A percentile compares a stretch with the other conserved stretches of the same genome.
Evolutionary conservation across 2,888 invertebrate species (phyloP).

Genomic region (Electrophaes corylata): DNA sequence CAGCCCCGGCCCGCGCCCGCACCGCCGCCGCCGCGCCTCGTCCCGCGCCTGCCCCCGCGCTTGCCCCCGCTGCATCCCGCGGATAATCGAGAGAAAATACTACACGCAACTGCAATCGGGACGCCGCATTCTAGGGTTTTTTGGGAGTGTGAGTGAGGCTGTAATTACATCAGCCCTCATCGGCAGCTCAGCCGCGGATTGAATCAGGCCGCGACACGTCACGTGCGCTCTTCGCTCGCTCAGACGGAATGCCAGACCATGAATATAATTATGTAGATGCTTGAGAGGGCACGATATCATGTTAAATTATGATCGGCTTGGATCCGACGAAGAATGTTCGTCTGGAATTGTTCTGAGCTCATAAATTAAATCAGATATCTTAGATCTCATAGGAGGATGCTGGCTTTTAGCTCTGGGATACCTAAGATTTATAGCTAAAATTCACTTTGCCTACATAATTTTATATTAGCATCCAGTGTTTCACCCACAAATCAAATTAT

Average conservation of each 20-base stretch:
- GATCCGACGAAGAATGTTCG: constrained; percentile 47
- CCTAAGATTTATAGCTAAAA: constrained; percentile 25
- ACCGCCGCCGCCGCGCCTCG: constrained; percentile 25
- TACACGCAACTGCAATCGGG: constrained; percentile 77
- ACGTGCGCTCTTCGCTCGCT: constrained; percentile 23
- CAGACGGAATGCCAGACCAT: constrained; percentile 37
- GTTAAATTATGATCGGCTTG: constrained; percentile 55
- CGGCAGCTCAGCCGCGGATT: constrained; percentile 41
- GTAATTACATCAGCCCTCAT: constrained; percentile 71
- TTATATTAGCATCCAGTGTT: constrained; percentile 17
- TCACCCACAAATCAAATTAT: not conserved
- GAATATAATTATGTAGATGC: constrained; percentile 57
- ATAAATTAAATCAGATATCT: constrained; percentile 37
- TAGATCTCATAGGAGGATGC: constrained; percentile 1
- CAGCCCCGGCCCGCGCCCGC: constrained; percentile 58
- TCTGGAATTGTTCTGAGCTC: constrained; percentile 32
- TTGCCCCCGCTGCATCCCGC: constrained; percentile 71
- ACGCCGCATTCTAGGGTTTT: constrained; percentile 75
- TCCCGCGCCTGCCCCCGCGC: constrained; percentile 21
- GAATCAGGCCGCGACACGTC: constrained; percentile 16
- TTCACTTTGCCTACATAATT: constrained; percentile 27
- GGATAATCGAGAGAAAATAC: constrained; percentile 80
- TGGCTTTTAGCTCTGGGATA: constrained; percentile 10
- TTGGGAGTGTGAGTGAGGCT: constrained; percentile 75
- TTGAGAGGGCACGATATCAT: constrained; percentile 48